Evolutionary conservation across 2,113 vertebrate genomes (phyloP).

Genomic region (Mustela lutreola): DNA sequence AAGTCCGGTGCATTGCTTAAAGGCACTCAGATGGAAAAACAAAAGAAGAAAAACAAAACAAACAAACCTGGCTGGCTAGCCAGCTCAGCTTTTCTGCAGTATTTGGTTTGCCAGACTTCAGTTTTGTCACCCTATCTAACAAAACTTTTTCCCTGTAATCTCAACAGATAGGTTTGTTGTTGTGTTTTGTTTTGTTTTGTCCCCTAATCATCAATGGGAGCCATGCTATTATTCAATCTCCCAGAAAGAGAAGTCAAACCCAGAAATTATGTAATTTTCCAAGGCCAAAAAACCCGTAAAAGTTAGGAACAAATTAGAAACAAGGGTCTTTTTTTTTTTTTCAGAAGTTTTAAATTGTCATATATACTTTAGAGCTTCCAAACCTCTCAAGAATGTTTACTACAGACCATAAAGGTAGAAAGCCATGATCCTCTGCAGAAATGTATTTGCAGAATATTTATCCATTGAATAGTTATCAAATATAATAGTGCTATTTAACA

Average conservation of each 20-base stretch:
- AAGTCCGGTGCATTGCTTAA: neutral
- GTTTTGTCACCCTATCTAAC: rapidly evolving
- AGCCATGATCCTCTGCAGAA: neutral
- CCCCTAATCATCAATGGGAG: neutral
- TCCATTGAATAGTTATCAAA: conserved; percentile 37
- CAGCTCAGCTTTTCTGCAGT: neutral
- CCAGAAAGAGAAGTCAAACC: neutral
- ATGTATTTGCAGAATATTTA: conserved; percentile 28
- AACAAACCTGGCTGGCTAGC: neutral
- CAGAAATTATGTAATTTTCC: neutral
- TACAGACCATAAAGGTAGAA: neutral
- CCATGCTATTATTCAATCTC: neutral
- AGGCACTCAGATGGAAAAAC: neutral
- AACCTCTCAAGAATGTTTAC: neutral
- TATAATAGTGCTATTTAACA: conserved; percentile 64
- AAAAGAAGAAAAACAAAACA: neutral
- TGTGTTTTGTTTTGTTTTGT: neutral
- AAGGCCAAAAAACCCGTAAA: neutral
- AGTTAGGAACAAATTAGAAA: neutral
- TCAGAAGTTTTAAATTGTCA: neutral
- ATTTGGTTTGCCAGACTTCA: neutral
- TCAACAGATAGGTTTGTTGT: neutral
- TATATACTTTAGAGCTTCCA: neutral
- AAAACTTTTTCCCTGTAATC: neutral
- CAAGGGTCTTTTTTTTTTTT: neutral